Evolutionary conservation across 2,113 vertebrate genomes (phyloP).

Genomic region (Myotis yumanensis): DNA sequence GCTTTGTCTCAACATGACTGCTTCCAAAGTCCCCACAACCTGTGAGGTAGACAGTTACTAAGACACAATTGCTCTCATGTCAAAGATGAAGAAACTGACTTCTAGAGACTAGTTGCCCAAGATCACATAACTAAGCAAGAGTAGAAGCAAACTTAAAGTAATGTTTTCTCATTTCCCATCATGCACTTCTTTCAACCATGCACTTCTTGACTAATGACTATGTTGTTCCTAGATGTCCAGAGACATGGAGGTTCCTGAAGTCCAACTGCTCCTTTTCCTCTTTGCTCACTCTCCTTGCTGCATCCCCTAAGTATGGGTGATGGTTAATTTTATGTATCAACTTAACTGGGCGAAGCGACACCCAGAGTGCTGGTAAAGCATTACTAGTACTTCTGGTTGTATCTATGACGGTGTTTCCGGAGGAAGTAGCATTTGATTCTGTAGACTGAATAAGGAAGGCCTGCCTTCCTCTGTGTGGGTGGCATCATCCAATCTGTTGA

Average conservation of each 20-base stretch:
- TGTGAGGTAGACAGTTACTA: neutral
- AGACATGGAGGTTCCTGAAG: neutral
- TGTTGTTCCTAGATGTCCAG: neutral
- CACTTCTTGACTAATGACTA: neutral
- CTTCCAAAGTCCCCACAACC: neutral
- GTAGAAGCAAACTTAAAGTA: neutral
- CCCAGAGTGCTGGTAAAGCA: neutral
- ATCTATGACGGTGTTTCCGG: neutral
- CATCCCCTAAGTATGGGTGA: neutral
- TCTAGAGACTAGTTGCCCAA: neutral
- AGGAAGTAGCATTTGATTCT: neutral
- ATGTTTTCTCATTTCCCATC: neutral
- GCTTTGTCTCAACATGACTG: neutral
- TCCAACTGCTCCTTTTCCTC: neutral
- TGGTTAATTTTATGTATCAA: neutral
- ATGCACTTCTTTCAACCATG: neutral
- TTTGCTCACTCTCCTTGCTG: neutral
- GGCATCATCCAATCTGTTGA: neutral
- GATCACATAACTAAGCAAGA: neutral
- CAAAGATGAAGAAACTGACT: neutral
- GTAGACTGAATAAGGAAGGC: neutral
- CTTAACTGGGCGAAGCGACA: neutral
- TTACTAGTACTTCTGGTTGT: neutral
- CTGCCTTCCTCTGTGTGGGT: neutral
- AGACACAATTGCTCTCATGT: neutral